Percentiles rank a stretch among this genome's conserved stretches.
These are phyloP conservation scores for Drosophila ironensis DNA, from an alignment of 1,140 invertebrate species.

Conservation along the genomic window DNA sequence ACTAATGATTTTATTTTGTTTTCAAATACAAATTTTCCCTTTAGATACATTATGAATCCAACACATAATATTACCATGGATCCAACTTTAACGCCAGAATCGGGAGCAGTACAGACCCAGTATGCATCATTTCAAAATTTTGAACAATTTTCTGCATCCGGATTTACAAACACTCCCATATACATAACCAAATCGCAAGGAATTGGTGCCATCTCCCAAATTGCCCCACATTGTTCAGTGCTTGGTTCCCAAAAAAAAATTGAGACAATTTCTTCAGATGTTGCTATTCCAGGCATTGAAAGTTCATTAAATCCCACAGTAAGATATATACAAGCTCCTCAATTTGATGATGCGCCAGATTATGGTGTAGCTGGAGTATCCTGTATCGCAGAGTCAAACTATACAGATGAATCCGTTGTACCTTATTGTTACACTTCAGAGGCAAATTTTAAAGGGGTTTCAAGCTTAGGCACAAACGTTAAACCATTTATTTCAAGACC, in stretches of 20 bases:
- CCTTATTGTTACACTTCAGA: slow-evolving; percentile 87
- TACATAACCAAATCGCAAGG: slow-evolving; percentile 57
- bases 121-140: slow-evolving; percentile 83
- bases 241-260: slow-evolving; percentile 82
- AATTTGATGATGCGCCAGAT: slow-evolving; percentile 85
- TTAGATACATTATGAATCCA: slow-evolving; percentile 51
- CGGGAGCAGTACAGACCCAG: slow-evolving; percentile 57
- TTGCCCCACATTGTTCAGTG: slow-evolving; percentile 77
- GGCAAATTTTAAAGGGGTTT: slow-evolving; percentile 85
- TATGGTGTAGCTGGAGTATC: slow-evolving; percentile 86
- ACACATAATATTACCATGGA: slow-evolving; percentile 59
- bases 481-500: slow-evolving; percentile 82
- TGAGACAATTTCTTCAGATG: slow-evolving; percentile 85
- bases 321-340: slow-evolving; percentile 77
- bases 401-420: slow-evolving; percentile 84
- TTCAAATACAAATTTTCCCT: neutral
- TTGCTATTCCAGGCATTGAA: slow-evolving; percentile 84
- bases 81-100: slow-evolving; percentile 44
- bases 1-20: neutral
- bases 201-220: slow-evolving; percentile 53
- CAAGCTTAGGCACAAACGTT: slow-evolving; percentile 82
- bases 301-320: slow-evolving; percentile 82
- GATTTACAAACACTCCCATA: slow-evolving; percentile 82
- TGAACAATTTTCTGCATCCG: slow-evolving; percentile 84
- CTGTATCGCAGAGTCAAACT: slow-evolving; percentile 83